Conservation (phyloP, 2,888 invertebrate species). For the Megalurothrips usitatus region DNA sequence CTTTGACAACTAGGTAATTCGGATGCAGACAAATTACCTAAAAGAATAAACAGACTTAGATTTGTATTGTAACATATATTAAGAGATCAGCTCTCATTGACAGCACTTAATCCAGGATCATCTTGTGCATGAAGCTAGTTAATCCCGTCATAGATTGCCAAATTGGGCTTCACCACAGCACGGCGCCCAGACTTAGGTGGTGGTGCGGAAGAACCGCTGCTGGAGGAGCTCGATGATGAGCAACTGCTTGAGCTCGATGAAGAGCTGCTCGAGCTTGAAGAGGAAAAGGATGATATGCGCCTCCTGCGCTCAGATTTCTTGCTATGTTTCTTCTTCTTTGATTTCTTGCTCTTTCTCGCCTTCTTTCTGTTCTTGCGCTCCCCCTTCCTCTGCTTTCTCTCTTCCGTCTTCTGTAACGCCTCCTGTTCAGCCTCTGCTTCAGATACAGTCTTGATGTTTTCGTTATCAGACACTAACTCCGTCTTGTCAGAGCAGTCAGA, state of each 20-base stretch:
- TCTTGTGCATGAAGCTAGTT: neutral
- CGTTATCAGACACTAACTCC: too few species aligned
- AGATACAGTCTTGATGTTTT: too few species aligned
- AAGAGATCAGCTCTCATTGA: neutral
- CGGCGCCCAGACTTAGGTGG: neutral
- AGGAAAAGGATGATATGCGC: neutral
- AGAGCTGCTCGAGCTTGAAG: neutral
- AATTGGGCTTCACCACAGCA: neutral
- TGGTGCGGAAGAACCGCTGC: neutral
- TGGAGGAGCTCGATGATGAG: neutral
- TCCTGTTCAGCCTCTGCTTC: too few species aligned
- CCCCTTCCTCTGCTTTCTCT: neutral
- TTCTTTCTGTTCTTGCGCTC: neutral
- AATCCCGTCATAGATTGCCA: neutral
- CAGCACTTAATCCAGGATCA: neutral
- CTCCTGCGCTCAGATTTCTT: neutral
- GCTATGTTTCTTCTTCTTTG: neutral
- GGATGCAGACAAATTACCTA: neutral
- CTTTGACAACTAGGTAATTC: neutral
- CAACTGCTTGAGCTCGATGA: neutral
- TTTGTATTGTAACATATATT: neutral
- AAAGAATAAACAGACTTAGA: neutral
- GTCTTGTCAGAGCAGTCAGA: too few species aligned
- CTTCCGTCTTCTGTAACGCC: neutral
- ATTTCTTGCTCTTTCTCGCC: neutral